A percentile compares a stretch with the other conserved stretches of the same genome.
Conservation (phyloP, 1,140 invertebrate species). For the Chionoecetes opilio region DNA sequence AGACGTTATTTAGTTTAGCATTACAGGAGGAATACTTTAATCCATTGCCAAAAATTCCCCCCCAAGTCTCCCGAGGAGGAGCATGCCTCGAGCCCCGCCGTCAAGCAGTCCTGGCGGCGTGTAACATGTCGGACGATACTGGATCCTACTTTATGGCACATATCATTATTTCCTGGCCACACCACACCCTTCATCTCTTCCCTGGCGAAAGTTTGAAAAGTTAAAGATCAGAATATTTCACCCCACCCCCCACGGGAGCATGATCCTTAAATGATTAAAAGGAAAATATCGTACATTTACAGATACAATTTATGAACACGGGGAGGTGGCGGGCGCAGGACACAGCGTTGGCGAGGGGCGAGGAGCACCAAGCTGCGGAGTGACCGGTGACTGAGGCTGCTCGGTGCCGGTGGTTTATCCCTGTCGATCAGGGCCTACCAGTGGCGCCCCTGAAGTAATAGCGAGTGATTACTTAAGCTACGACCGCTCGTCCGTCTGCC, state of each 20-base stretch:
- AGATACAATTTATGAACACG: not conserved
- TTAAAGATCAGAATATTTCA: constrained; percentile 54
- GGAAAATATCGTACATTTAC: constrained; percentile 21
- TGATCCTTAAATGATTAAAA: constrained; percentile 21
- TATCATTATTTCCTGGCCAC: constrained; percentile 47
- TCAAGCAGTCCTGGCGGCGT: not conserved
- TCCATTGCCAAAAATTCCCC: not conserved
- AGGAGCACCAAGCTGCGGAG: too few species aligned
- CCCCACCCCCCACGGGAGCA: not conserved
- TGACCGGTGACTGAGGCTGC: constrained; percentile 32
- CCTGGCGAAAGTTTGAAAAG: constrained; percentile 18
- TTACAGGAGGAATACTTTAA: not conserved
- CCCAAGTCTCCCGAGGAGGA: not conserved
- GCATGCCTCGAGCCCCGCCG: not conserved
- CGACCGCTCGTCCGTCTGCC: constrained; percentile 67
- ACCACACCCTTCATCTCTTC: constrained; percentile 50
- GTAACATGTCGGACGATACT: constrained; percentile 46
- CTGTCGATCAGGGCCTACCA: constrained; percentile 50
- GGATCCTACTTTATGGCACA: constrained; percentile 54
- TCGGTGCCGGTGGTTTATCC: constrained; percentile 56
- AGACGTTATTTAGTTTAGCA: not conserved
- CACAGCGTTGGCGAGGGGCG: not conserved
- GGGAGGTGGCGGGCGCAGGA: not conserved
- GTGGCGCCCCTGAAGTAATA: constrained; percentile 63
- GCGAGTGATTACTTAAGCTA: constrained; percentile 75